Percentiles rank a stretch among this genome's conserved stretches.
Conservation (phyloP, 2,888 invertebrate genomes). For the Ecdyonurus torrentis region DNA sequence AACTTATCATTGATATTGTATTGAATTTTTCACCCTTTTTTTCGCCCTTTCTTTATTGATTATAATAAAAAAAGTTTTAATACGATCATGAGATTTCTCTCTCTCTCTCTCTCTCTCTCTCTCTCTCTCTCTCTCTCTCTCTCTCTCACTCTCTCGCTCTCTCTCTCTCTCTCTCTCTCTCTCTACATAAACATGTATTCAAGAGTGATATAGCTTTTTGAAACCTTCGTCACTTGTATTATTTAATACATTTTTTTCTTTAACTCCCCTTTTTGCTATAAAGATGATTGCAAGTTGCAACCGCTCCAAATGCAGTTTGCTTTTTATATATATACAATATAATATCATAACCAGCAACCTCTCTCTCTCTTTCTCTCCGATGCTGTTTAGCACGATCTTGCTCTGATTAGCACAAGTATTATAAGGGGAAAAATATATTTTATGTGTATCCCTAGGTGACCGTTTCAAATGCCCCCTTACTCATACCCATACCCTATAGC, state of each 20-base stretch:
- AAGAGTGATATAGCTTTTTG: background rate
- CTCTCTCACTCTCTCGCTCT: background rate
- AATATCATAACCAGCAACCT: background rate
- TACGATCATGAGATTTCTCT: background rate
- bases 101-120: background rate
- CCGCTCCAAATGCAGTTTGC: too few species aligned
- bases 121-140: background rate
- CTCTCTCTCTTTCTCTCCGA: background rate
- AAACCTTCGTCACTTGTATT: background rate
- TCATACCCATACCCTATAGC: background rate
- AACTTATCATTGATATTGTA: too few species aligned
- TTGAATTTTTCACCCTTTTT: too few species aligned
- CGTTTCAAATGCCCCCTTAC: background rate
- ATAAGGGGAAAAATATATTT: too few species aligned
- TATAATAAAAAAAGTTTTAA: background rate
- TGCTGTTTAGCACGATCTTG: background rate
- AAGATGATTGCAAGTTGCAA: background rate
- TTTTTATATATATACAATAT: background rate
- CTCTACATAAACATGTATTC: too few species aligned
- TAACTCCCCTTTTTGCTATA: background rate
- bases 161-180: background rate
- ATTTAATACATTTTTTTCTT: too few species aligned
- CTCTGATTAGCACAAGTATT: background rate
- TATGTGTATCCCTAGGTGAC: background rate
- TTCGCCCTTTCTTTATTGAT: background rate